Evolutionary conservation across 1,140 invertebrate genomes (phyloP).

Genomic region (Helicoverpa zea): DNA sequence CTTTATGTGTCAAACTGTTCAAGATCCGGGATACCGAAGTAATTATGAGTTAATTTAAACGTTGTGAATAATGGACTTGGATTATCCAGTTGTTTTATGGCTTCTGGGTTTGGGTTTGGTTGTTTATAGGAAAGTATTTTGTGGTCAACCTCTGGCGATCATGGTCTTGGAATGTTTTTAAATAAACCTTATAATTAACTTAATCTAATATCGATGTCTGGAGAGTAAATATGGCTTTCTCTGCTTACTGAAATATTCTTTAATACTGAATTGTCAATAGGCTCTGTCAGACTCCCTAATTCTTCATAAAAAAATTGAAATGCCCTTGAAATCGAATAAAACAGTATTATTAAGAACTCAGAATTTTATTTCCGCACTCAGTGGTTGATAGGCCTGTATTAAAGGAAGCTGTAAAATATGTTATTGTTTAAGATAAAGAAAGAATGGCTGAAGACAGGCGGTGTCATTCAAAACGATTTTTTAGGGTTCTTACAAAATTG

Average conservation of each 20-base stretch:
- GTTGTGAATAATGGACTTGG: neutral
- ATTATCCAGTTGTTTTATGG: slow-evolving; percentile 3
- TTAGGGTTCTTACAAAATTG: neutral
- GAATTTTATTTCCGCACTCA: slow-evolving; percentile 26
- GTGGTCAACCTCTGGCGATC: neutral
- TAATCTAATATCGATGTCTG: too few species aligned
- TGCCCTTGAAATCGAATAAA: neutral
- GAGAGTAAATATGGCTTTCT: too few species aligned
- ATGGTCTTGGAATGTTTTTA: neutral
- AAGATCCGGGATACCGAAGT: slow-evolving; percentile 40
- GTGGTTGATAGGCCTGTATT: slow-evolving; percentile 2
- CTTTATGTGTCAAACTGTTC: slow-evolving; percentile 41
- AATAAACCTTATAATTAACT: too few species aligned
- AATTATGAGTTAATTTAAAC: slow-evolving; percentile 39
- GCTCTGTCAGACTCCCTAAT: too few species aligned
- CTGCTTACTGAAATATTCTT: too few species aligned
- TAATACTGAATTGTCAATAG: too few species aligned
- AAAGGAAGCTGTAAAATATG: slow-evolving; percentile 22
- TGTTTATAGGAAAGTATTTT: neutral
- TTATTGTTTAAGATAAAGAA: slow-evolving; percentile 37
- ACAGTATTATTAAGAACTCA: neutral
- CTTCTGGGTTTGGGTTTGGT: neutral
- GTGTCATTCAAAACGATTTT: slow-evolving; percentile 3
- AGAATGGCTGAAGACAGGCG: too few species aligned
- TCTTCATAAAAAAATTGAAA: too few species aligned